Evolutionary conservation across 2,888 invertebrate genomes (phyloP).

Genomic region (Agapetus fuscipes): DNA sequence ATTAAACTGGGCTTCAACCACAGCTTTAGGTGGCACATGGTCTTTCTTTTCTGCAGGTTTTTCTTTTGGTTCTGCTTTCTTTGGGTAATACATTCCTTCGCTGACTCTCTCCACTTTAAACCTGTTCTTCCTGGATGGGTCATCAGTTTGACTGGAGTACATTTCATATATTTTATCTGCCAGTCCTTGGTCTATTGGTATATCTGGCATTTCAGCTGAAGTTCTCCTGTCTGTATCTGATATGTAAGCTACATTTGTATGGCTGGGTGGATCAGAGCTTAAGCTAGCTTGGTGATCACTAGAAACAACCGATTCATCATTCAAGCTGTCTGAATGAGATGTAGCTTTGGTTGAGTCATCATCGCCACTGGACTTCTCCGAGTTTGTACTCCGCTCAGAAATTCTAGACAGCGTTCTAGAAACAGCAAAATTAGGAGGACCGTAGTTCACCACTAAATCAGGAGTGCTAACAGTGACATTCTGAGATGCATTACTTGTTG

Average conservation of each 20-base stretch:
- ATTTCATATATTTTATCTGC: constrained; percentile 46
- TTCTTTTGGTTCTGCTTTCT: constrained; percentile 11
- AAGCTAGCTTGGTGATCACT: constrained; percentile 79
- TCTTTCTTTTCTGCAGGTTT: constrained; percentile 11
- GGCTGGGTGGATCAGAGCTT: constrained; percentile 74
- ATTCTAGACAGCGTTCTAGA: constrained; percentile 75
- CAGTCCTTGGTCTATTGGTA: constrained; percentile 62
- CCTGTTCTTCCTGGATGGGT: constrained; percentile 24
- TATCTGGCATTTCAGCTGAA: constrained; percentile 76
- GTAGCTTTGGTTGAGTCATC: constrained; percentile 82
- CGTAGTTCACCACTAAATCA: constrained; percentile 63
- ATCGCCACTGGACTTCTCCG: constrained; percentile 77
- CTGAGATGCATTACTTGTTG: constrained; percentile 34
- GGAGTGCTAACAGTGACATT: constrained; percentile 48
- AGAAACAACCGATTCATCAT: constrained; percentile 73
- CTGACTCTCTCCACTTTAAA: constrained; percentile 19
- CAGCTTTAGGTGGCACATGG: too few species aligned
- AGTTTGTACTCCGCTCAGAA: constrained; percentile 80
- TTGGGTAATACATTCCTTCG: constrained; percentile 18
- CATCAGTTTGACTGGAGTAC: constrained; percentile 31
- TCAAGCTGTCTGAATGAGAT: constrained; percentile 73
- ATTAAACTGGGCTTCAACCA: constrained; percentile 32
- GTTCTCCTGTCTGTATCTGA: constrained; percentile 72
- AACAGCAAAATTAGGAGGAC: constrained; percentile 61
- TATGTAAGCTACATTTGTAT: constrained; percentile 62